Evolutionary conservation across 2,113 vertebrate genomes (phyloP).

Genomic region (Lophochroa leadbeateri): DNA sequence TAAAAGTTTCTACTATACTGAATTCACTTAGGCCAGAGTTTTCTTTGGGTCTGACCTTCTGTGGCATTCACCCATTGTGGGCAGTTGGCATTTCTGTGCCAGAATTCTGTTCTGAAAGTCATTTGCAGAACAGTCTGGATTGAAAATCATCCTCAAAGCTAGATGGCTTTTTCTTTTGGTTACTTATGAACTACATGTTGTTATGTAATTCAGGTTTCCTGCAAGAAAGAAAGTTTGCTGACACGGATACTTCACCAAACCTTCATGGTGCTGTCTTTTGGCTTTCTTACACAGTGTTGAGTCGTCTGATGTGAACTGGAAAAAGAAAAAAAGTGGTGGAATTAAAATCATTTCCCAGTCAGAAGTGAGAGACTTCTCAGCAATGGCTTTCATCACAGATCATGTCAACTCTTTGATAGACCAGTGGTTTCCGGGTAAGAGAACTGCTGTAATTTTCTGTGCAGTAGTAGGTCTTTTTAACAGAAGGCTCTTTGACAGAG

Average conservation of each 20-base stretch:
- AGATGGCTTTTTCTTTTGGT: neutral
- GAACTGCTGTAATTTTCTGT: neutral
- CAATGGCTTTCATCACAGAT: constrained; percentile 97
- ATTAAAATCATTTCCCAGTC: constrained; percentile 97
- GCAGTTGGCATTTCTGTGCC: neutral
- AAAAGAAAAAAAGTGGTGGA: constrained; percentile 94
- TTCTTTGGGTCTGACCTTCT: neutral
- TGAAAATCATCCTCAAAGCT: neutral
- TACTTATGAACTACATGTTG: neutral
- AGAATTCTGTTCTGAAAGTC: neutral
- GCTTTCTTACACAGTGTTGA: constrained; percentile 81
- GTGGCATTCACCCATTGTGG: neutral
- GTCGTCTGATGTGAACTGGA: constrained; percentile 96
- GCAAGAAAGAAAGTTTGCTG: neutral
- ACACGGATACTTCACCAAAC: neutral
- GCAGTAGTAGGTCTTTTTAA: neutral
- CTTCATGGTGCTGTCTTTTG: neutral
- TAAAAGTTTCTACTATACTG: neutral
- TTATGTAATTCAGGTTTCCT: neutral
- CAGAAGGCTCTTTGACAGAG: constrained; percentile 15
- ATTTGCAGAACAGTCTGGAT: neutral
- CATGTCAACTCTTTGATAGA: constrained; percentile 95
- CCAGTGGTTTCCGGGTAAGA: constrained; percentile 98
- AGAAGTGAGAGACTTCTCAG: constrained; percentile 92
- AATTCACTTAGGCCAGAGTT: neutral